These are phyloP conservation scores for Pachyuromys duprasi DNA, from an alignment of 2,797 vertebrate genomes.

Conservation along the genomic window DNA sequence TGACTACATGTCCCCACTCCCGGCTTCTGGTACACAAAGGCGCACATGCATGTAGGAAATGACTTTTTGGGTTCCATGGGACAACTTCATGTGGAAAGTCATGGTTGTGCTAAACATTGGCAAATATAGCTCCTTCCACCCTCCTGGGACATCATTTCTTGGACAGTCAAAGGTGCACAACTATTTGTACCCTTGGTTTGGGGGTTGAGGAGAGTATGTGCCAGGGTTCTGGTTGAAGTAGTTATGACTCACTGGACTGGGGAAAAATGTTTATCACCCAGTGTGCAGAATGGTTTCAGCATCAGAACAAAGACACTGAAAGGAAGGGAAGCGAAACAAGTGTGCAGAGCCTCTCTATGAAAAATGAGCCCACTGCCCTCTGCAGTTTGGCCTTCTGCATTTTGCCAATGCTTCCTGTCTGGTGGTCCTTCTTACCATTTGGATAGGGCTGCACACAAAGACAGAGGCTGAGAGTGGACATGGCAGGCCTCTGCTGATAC, in stretches of 20 bases:
- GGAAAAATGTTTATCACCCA: not conserved
- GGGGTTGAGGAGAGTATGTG: not conserved
- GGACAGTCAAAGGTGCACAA: not conserved
- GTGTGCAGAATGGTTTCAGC: not conserved
- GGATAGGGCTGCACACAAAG: not conserved
- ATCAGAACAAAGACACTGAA: not conserved
- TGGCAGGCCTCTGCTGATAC: not conserved
- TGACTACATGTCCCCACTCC: not conserved
- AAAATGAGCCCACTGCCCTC: not conserved
- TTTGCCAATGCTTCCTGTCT: not conserved
- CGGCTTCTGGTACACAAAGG: too few relatives aligned
- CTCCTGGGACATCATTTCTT: slow-evolving; percentile 31
- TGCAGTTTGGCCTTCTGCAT: not conserved
- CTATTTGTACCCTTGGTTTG: slow-evolving; percentile 6
- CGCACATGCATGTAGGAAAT: not conserved
- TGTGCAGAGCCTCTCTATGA: not conserved
- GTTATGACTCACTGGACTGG: slow-evolving; percentile 43
- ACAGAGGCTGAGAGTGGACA: not conserved
- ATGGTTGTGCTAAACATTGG: not conserved
- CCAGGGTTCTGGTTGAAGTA: not conserved
- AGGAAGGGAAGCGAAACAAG: not conserved
- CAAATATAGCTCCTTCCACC: not conserved
- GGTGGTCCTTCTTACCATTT: not conserved
- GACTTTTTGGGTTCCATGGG: not conserved
- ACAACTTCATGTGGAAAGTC: slow-evolving; percentile 57